These are phyloP conservation scores for Linnaemya tessellans DNA, from an alignment of 2,888 invertebrate genomes.

Conservation along the genomic window DNA sequence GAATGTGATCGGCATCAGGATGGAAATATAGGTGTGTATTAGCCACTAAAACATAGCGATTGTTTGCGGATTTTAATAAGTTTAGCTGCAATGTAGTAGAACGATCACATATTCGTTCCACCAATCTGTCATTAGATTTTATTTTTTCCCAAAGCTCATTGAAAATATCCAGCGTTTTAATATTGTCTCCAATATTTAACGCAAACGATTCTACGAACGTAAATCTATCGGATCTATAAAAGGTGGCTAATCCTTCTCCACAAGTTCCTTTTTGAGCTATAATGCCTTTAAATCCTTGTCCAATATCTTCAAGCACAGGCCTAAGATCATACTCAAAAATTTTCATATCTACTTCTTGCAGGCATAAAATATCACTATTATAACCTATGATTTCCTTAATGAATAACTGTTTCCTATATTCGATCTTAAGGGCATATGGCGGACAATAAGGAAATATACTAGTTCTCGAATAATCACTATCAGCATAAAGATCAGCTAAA, in stretches of 20 bases:
- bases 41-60: conserved; percentile 87
- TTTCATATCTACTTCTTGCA: conserved; percentile 96
- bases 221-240: conserved; percentile 89
- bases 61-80: conserved; percentile 85
- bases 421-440: conserved; percentile 89
- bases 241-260: conserved; percentile 92
- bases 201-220: conserved; percentile 84
- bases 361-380: conserved; percentile 93
- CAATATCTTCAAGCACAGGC: conserved; percentile 84
- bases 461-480: conserved; percentile 90
- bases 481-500: conserved; percentile 95
- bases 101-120: conserved; percentile 86
- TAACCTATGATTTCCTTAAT: conserved; percentile 92
- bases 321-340: conserved; percentile 88
- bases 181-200: conserved; percentile 86
- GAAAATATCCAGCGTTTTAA: conserved; percentile 85
- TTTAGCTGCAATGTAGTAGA: conserved; percentile 87
- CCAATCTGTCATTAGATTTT: conserved; percentile 85
- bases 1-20: conserved; percentile 94
- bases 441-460: conserved; percentile 93
- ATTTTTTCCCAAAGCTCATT: conserved; percentile 86
- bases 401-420: conserved; percentile 94
- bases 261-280: conserved; percentile 89
- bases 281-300: conserved; percentile 85
- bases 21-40: conserved; percentile 98